Conservation (phyloP, 2,113 vertebrate species). For the Scophthalmus maximus region DNA sequence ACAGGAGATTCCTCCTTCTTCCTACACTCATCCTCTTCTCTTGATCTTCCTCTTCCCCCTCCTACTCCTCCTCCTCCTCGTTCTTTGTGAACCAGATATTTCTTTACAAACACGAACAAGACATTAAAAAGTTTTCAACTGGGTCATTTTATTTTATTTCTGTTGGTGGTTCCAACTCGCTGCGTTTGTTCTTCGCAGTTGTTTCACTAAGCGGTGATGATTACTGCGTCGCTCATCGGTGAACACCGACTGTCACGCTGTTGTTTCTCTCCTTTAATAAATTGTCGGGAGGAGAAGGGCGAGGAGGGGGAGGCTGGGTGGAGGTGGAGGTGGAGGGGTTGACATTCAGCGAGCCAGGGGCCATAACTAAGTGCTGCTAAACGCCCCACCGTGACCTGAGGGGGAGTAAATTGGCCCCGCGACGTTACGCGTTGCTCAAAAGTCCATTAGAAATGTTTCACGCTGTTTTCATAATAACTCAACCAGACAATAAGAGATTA, state of each 20-base stretch:
- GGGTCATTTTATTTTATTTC: no score
- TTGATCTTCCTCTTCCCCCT: background rate
- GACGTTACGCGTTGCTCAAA: constrained; percentile 26
- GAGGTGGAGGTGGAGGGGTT: background rate
- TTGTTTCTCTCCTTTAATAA: constrained; percentile 23
- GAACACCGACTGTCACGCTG: background rate
- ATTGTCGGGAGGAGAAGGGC: constrained; percentile 35
- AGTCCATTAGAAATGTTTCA: constrained; percentile 62
- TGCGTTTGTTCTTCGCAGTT: background rate
- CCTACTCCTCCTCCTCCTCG: background rate
- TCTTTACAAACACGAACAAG: no score
- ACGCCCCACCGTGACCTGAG: constrained; percentile 41
- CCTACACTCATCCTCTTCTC: no score
- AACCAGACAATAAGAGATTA: constrained; percentile 58
- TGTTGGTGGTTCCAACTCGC: background rate
- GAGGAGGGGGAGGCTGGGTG: background rate
- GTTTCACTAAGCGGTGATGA: no score
- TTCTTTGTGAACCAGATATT: no score
- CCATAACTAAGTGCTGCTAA: constrained; percentile 50
- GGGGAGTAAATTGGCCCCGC: constrained; percentile 25
- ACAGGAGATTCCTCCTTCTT: no score
- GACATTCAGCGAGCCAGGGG: constrained; percentile 16
- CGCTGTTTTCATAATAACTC: constrained; percentile 60
- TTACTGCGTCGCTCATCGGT: no score
- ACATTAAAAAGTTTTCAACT: no score